These are phyloP conservation scores for Kryphioiulus occultus DNA, from an alignment of 2,888 invertebrate species.

Conservation along the genomic window DNA sequence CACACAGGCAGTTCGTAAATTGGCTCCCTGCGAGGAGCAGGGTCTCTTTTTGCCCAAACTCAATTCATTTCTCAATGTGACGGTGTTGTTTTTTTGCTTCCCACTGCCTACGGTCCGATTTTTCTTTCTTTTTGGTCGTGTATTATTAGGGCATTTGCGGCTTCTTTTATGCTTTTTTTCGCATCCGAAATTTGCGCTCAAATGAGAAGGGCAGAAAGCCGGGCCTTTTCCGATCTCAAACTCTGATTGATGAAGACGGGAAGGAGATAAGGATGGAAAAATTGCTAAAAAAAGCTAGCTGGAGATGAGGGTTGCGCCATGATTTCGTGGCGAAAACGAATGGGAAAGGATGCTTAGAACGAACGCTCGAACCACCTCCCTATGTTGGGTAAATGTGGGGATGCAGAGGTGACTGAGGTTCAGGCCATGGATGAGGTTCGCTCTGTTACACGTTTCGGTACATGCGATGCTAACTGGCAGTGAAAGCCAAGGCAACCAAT, in stretches of 20 bases:
- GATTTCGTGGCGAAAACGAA: background rate
- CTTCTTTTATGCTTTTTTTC: constrained; percentile 29
- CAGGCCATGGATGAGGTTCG: background rate
- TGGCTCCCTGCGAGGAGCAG: background rate
- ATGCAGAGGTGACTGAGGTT: background rate
- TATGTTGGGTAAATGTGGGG: background rate
- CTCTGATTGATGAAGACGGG: constrained; percentile 45
- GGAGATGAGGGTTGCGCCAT: background rate
- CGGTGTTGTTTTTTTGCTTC: background rate
- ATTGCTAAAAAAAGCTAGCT: background rate
- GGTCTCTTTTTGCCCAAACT: constrained; percentile 30
- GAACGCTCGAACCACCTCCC: background rate
- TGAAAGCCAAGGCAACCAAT: background rate
- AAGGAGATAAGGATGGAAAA: constrained; percentile 42
- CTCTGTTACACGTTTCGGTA: background rate
- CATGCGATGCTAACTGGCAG: background rate
- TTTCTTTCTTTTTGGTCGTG: constrained; percentile 3
- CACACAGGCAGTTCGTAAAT: background rate
- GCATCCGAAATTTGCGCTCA: constrained; percentile 37
- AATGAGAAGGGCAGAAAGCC: constrained; percentile 44
- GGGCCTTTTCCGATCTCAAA: constrained; percentile 33
- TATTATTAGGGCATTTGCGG: constrained; percentile 35
- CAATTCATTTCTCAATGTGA: constrained; percentile 20
- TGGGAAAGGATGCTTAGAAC: background rate
- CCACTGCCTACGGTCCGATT: background rate